Conservation (phyloP, 1,140 invertebrate genomes). For the Galleria mellonella region DNA sequence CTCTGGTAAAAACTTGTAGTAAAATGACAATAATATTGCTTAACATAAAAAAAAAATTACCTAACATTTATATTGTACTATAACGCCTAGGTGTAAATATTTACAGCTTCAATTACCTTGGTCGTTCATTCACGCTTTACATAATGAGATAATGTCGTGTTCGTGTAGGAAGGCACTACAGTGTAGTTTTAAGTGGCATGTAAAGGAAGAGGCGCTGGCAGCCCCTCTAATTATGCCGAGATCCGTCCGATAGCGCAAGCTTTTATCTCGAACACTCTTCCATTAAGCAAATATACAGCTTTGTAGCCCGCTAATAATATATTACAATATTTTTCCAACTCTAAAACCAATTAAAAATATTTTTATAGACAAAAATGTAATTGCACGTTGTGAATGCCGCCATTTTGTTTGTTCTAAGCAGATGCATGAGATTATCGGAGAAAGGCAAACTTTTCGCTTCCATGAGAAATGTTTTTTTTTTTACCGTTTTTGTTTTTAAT, state of each 20-base stretch:
- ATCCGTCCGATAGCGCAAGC: slow-evolving; percentile 56
- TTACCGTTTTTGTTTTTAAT: slow-evolving; percentile 19
- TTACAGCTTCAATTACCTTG: slow-evolving; percentile 6
- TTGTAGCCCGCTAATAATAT: slow-evolving; percentile 56
- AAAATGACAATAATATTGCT: too few relatives aligned
- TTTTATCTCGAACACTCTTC: slow-evolving; percentile 66
- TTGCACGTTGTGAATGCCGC: slow-evolving; percentile 31
- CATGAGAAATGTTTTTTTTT: slow-evolving; percentile 28
- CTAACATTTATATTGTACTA: too few relatives aligned
- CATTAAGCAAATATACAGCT: slow-evolving; percentile 73
- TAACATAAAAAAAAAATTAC: too few relatives aligned
- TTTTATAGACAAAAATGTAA: slow-evolving; percentile 70
- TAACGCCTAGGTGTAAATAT: slow-evolving; percentile 5
- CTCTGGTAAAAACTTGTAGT: too few relatives aligned
- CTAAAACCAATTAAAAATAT: slow-evolving; percentile 69
- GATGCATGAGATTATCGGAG: slow-evolving; percentile 47
- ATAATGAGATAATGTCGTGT: slow-evolving; percentile 39
- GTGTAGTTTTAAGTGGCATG: slow-evolving; percentile 66
- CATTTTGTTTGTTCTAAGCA: slow-evolving; percentile 31
- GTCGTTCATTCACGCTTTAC: slow-evolving; percentile 25
- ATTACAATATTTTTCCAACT: slow-evolving; percentile 59
- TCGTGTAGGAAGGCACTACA: slow-evolving; percentile 12
- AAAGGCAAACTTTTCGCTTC: slow-evolving; percentile 46
- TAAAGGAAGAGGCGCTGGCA: slow-evolving; percentile 36
- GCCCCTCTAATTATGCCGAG: slow-evolving; percentile 59